Evolutionary conservation across 2,888 invertebrate species (phyloP), one percentile per base, ranked within the genome.

Genomic region (Eupelmus urozonus): DNA sequence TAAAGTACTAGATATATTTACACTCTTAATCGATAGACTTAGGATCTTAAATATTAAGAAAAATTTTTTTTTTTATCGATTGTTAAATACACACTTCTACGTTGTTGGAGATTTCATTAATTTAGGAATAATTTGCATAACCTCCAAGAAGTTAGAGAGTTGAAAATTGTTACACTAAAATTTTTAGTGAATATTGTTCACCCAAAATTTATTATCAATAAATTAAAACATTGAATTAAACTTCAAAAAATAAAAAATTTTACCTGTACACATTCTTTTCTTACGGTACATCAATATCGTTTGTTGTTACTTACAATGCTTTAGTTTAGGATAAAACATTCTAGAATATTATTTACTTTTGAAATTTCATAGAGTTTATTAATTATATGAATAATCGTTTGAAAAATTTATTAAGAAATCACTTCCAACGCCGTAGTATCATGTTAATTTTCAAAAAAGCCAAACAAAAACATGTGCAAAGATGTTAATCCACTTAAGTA

Each of bases 1-100:
- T 76, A 65, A 13, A 20, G 4, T 51, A 57, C 25, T 53, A 53
- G 45, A 3, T 40, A n/a, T 70, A 70, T 63, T 70, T 76, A 65
- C 63, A 71, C 23, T 63, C 23, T 70, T 76, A 70, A 29, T 66
- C 11, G 27, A 18, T 60, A 66, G 18, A 18, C 13, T 29, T 45
- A 59, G 9, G n/a, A 7, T 63, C 27, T 42, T 57, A 34, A 20
- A 29, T 13, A 5, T 42, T 23, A 16, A 49, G 53, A 51, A 45
- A 62, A 34, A 71, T 13, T 4, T 55, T 20, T 34, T 34, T 34
- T 45, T 45, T 25, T 57, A 16, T 57, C 57, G 42, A 57, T 69
- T 42, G 57, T 69, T 55, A 27, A 13, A 45, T 51, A 62, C 51
- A 62, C 71, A 55, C 40, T 53, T 69, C 23, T 27, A 57, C n/a